Base-by-base conservation (phyloP, 2,797 vertebrate genomes). In the Champsocephalus gunnari region DNA sequence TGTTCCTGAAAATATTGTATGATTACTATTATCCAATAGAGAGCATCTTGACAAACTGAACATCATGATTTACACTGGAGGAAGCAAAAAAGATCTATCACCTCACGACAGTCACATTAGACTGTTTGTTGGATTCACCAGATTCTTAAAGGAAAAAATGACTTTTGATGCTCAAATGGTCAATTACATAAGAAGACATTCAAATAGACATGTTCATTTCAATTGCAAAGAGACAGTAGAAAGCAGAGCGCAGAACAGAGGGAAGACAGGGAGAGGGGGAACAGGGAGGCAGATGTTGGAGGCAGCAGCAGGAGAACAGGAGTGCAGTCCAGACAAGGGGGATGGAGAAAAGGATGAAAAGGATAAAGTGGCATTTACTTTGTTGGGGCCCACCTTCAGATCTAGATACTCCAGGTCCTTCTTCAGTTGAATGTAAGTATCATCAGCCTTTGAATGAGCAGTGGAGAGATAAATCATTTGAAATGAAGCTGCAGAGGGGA, bases 391-490 rank as follows among this genome's bases (percentile, higher is more conserved):
- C 95, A 99, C 97, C 98, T 99, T 99, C 88, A 99, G 94, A 92
- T 99, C 98, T 88, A 99, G 94, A 95, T 99, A 99, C 91, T 99
- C 98, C 94, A 99, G 94, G 92, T 99, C 97, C 94, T 99, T 99
- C 96, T 99, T 99, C 95, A 99, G 94, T 93, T 99, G 97, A 78
- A 97, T 95, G 49, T 99, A 99, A 90, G 98, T 99, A 89, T 99
- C 98, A 87, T 99, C 98, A 82, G 96, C 97, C 98, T 99, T 96
- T 82, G 89, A 95, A 91, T 88, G 83, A 91, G 90, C 87, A 93
- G 90, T 77, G 80, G 88, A 94, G 90, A 95, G 86, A 94, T 84
- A 94, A 78, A 90, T 94, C 85, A 95, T 87, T 91, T 92, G 91
- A 92, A 89, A 89, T 86, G 66, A 92, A 89, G 86, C 78, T 90